phyloP scores from a whole-genome alignment of 2,797 vertebrate species.

The Prionace glauca region DNA sequence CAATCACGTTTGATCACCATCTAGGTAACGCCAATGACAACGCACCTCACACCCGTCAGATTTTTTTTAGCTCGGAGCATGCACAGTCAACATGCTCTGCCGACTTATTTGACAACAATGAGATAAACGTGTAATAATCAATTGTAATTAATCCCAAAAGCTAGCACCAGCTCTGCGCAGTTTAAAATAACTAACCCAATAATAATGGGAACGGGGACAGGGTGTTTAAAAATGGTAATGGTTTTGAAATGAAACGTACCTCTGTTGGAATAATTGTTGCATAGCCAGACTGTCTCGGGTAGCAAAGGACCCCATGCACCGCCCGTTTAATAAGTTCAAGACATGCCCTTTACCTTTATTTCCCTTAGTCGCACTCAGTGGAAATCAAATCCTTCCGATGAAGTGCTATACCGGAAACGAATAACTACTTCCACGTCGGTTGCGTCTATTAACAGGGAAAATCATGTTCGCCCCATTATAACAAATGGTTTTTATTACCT shows the following conservation, averaged over 20 bases:
- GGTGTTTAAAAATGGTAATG: background rate
- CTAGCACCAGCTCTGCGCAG: background rate
- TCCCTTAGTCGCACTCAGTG: constrained; percentile 39
- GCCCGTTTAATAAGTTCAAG: constrained; percentile 47
- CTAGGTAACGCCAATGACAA: background rate
- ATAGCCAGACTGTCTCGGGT: background rate
- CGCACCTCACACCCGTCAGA: background rate
- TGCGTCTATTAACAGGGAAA: constrained; percentile 41
- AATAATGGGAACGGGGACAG: background rate
- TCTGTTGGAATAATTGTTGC: constrained; percentile 5
- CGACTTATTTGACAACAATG: background rate
- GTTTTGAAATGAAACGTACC: background rate
- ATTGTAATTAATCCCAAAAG: background rate
- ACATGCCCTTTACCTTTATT: constrained; percentile 48
- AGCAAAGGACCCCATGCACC: constrained; percentile 13
- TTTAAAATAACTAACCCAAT: background rate
- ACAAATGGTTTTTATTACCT: constrained; percentile 39
- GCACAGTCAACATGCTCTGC: too few relatives aligned
- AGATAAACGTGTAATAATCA: background rate
- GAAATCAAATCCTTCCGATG: constrained; percentile 48
- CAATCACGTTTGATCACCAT: constrained; percentile 48
- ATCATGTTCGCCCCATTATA: constrained; percentile 21
- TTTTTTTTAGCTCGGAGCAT: background rate
- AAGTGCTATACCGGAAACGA: constrained; percentile 50
- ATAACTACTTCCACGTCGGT: constrained; percentile 47